Percentiles rank a stretch among this genome's conserved stretches.
These are phyloP conservation scores for Calameuta pallipes DNA, from an alignment of 2,888 invertebrate genomes.

Conservation along the genomic window DNA sequence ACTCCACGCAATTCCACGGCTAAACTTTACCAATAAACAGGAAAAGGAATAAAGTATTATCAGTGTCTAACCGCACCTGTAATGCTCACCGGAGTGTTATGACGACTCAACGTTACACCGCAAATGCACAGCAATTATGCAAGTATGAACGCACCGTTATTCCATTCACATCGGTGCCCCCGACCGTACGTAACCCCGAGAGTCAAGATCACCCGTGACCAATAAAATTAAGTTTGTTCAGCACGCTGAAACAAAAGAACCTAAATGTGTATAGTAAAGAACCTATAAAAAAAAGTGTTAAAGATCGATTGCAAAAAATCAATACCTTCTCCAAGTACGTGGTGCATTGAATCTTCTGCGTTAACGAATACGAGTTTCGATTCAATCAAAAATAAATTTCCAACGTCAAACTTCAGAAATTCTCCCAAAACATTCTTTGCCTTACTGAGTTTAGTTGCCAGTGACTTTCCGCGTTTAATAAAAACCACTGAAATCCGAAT, in stretches of 20 bases:
- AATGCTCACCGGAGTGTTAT: background rate
- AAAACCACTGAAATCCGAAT: background rate
- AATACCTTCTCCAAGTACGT: background rate
- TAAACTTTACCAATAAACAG: background rate
- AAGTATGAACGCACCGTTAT: slow-evolving; percentile 7
- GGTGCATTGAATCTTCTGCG: background rate
- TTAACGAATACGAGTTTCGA: background rate
- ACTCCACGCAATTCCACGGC: background rate
- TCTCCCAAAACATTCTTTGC: background rate
- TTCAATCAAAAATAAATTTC: background rate
- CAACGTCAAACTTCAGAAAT: background rate
- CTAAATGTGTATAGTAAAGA: background rate
- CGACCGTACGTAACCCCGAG: background rate
- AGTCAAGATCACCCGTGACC: background rate
- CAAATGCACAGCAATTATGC: slow-evolving; percentile 4
- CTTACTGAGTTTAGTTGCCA: background rate
- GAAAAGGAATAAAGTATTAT: background rate
- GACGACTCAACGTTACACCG: background rate
- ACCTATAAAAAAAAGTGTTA: background rate
- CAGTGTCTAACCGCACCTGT: background rate
- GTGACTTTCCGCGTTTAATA: background rate
- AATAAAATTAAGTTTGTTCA: background rate
- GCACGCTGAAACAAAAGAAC: background rate
- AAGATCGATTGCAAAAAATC: background rate
- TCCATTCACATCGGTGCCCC: slow-evolving; percentile 3